These are phyloP conservation scores for Neria commutata DNA, from an alignment of 2,888 invertebrate species.

Conservation along the genomic window DNA sequence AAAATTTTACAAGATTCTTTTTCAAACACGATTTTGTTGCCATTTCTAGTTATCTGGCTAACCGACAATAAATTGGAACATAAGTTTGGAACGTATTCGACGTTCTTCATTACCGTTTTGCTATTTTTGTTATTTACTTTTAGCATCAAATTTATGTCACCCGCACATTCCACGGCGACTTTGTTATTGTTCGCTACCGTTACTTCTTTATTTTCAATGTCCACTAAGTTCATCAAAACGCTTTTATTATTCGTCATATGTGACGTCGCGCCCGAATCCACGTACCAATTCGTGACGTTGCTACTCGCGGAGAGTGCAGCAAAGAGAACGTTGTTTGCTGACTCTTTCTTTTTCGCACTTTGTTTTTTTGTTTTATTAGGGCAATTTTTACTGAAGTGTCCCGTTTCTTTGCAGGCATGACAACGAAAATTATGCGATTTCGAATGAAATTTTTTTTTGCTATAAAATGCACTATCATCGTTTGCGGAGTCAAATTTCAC, in stretches of 20 bases:
- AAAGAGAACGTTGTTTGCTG: constrained; percentile 20
- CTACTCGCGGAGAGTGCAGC: constrained; percentile 19
- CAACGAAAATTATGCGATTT: constrained; percentile 12
- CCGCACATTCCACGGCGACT: constrained; percentile 20
- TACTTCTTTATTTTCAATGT: constrained; percentile 16
- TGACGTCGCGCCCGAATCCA: constrained; percentile 24
- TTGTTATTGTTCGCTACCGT: constrained; percentile 23
- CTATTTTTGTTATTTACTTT: not conserved
- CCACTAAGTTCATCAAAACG: constrained; percentile 5
- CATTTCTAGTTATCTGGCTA: no score
- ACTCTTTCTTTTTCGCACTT: not conserved
- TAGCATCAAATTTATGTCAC: constrained; percentile 17
- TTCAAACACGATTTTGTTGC: no score
- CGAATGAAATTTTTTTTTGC: not conserved
- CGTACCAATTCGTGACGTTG: constrained; percentile 20
- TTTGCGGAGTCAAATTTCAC: constrained; percentile 23
- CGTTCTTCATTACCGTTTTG: constrained; percentile 18
- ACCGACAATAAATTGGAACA: not conserved
- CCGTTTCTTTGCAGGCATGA: constrained; percentile 21
- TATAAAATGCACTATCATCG: constrained; percentile 20
- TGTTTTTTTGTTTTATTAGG: constrained; percentile 19
- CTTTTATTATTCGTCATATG: constrained; percentile 22
- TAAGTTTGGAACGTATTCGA: constrained; percentile 10
- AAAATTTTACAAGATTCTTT: constrained; percentile 28
- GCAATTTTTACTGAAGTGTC: constrained; percentile 25